Evolutionary conservation across 1,140 invertebrate genomes (phyloP), one percentile per base, ranked within the genome.

Genomic region (Meteorus sp.): DNA sequence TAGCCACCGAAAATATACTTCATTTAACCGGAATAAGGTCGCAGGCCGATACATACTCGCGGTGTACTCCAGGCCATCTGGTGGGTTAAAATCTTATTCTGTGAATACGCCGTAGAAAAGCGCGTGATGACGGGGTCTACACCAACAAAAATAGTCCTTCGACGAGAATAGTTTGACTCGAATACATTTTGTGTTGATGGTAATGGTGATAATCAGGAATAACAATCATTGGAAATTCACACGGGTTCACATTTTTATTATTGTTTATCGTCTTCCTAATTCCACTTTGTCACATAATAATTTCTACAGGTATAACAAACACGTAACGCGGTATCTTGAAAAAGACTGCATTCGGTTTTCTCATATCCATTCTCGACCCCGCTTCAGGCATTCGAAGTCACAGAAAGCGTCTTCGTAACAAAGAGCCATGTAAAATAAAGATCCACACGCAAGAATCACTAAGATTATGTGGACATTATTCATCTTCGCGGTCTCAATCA

Each of bases 61-160:
- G 22, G 9, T 33, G 25, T 58, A 51, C 20, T 41, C 62, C 67
- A 59, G 65, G 67, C 73, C 72, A 73, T 75, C 73, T 70, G 72
- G n/a, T n/a, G n/a, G n/a, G 66, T 69, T 63, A 67, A 23, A 58
- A 67, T 67, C 68, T 71, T 63, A 70, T 62, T 75, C 72, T 75
- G 74, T 72, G 70, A 71, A 60, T 59, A 62, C 59, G 71, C 66
- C 13, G 35, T n/a, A 13, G 65, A 73, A 74, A 77, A 56, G 71
- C 61, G 74, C 69, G 68, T 74, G 70, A 76, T 70, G 70, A 70
- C 57, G 47, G 56, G 56, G 65, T 68, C 68, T 69, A 69, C 73
- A 57, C 56, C 71, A 3, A 75, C 76, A 74, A 76, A 77, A 78
- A 78, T 78, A 78, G 75, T 73, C 72, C 59, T 52, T 65, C 70